Conservation (phyloP, 2,113 vertebrate species). For the Silurus asotus region DNA sequence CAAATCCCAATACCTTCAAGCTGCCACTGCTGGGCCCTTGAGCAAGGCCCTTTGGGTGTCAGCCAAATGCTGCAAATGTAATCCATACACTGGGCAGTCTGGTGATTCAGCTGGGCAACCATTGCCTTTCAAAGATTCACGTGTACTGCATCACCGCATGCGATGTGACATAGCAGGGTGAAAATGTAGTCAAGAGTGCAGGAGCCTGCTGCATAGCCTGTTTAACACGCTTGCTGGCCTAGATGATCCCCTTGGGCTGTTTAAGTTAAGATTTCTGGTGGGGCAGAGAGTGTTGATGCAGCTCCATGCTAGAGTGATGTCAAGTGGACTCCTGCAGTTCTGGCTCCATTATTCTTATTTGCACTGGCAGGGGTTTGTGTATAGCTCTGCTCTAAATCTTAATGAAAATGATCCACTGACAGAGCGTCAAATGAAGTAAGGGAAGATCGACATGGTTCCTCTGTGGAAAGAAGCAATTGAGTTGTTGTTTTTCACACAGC, state of each 20-base stretch:
- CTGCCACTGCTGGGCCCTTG: no score
- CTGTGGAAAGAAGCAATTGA: background rate
- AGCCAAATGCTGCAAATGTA: background rate
- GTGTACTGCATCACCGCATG: background rate
- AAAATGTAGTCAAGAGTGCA: constrained; percentile 11
- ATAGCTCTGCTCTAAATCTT: constrained; percentile 50
- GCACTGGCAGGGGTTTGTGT: constrained; percentile 52
- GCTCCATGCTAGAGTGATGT: constrained; percentile 62
- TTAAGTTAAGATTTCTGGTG: constrained; percentile 62
- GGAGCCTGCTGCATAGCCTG: constrained; percentile 10
- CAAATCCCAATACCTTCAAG: no score
- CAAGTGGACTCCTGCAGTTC: constrained; percentile 67
- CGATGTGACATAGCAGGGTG: background rate
- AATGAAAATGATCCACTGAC: constrained; percentile 35
- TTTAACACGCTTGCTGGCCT: constrained; percentile 25
- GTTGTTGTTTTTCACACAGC: background rate
- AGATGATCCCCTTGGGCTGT: constrained; percentile 37
- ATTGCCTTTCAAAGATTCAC: background rate
- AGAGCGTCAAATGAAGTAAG: constrained; percentile 7
- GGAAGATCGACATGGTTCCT: background rate
- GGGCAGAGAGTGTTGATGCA: constrained; percentile 65
- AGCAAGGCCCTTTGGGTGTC: no score
- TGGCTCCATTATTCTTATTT: constrained; percentile 67
- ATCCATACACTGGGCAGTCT: constrained; percentile 3
- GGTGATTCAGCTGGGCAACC: constrained; percentile 26